Base-by-base conservation (phyloP, 2,113 vertebrate species). In the Nicator chloris region DNA sequence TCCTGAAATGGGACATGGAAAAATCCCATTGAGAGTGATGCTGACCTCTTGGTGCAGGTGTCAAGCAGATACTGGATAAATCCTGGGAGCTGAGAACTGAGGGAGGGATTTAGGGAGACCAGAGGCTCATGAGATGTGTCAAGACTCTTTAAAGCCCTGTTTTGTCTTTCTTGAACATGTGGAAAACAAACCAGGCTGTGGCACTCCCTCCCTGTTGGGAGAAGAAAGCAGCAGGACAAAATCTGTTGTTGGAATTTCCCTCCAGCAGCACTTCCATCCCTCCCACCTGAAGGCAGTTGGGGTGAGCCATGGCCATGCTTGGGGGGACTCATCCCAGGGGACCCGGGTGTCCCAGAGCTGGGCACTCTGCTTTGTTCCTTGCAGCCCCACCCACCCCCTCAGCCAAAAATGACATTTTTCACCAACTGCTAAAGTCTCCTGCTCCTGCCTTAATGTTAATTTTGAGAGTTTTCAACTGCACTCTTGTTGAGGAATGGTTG, bases 11-110 rank as follows among this genome's bases (percentile, higher is more conserved):
- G 20, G 39, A 16, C 20, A 4, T 44, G 6, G 4, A 72, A 22
- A 42, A 77, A 35, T 26, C 64, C 82, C 26, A 1, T 2, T 0
- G 7, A 40, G 69, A 56, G 50, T 2, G 0, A n/a, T 1, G 4
- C 70, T 54, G 7, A 26, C 44, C 23, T 87, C 28, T 61, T 39
- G 13, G 50, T 65, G 18, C 45, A 31, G 45, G 19, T 42, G 82
- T 61, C 15, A 1, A 51, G 39, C 7, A 63, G 56, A n/a, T 13
- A 20, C 4, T 49, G 50, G 77, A 51, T 60, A 85, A 57, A 35
- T 79, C 16, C 64, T 21, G 24, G 66, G 37, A 80, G 33, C 54
- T 68, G 69, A 68, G 63, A 53, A 10, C 30, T 4, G 2, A n/a
- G 3, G 0, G 13, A 73, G 22, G 42, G 21, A 21, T 71, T 78